Evolutionary conservation across 92 coral and sea anemone species (phyloP).

Genomic region (Siderastrea siderea): DNA sequence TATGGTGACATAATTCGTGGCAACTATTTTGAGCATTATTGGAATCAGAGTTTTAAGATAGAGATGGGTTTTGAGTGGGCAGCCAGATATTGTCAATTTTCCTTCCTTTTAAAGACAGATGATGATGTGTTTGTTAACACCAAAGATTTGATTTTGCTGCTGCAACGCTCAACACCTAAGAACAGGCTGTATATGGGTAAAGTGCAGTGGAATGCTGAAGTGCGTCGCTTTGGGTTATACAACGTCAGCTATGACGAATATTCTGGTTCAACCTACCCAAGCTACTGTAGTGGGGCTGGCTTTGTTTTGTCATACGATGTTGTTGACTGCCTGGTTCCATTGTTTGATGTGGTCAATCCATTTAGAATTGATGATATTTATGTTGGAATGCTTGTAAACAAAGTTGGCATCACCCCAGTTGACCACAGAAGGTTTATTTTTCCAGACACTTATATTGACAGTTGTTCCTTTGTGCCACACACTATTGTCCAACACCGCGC

Average conservation of each 20-base stretch:
- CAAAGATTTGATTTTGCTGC: not conserved
- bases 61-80: conserved; percentile 45
- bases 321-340: conserved; percentile 10
- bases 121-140: conserved; percentile 42
- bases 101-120: conserved; percentile 25
- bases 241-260: not conserved
- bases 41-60: conserved; percentile 32
- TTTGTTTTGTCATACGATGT: conserved; percentile 28
- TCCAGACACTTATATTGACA: not conserved
- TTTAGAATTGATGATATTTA: conserved; percentile 22
- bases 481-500: conserved; percentile 21
- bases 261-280: conserved; percentile 9
- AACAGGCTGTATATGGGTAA: conserved; percentile 5
- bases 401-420: conserved; percentile 11
- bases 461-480: conserved; percentile 9
- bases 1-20: conserved; percentile 29
- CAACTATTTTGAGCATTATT: conserved; percentile 26
- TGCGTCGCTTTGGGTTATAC: conserved; percentile 6
- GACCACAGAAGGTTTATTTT: conserved; percentile 13
- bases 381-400: conserved; percentile 11
- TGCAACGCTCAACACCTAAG: not conserved
- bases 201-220: not conserved
- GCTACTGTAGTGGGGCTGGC: conserved; percentile 26
- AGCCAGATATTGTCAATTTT: conserved; percentile 21
- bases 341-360: conserved; percentile 31